Evolutionary conservation across 1,140 invertebrate genomes (phyloP).

Genomic region (Kradibia gibbosae): DNA sequence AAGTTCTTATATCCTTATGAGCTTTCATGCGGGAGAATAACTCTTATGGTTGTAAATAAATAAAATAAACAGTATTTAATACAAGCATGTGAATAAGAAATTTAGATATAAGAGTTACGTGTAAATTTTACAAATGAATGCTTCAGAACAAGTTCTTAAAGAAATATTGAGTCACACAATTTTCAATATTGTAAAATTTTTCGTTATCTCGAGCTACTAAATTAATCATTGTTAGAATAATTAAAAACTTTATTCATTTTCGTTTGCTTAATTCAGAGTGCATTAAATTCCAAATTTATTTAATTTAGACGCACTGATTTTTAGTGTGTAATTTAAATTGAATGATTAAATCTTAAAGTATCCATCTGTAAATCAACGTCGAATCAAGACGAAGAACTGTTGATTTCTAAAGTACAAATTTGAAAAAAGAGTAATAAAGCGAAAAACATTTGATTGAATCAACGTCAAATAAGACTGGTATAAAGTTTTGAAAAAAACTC

Average conservation of each 20-base stretch:
- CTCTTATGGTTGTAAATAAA: conserved; percentile 5
- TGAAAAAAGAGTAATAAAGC: not conserved
- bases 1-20: not conserved
- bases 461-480: not conserved
- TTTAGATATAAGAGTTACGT: not conserved
- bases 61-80: conserved; percentile 3
- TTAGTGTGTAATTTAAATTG: not conserved
- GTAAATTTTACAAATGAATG: not conserved
- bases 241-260: not conserved
- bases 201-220: no score
- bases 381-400: not conserved
- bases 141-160: not conserved
- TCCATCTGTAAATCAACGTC: not conserved
- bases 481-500: no score
- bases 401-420: conserved; percentile 20
- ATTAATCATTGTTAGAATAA: not conserved
- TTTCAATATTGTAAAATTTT: no score
- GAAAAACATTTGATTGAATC: not conserved
- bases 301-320: not conserved
- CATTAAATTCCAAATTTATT: not conserved
- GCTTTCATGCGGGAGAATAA: not conserved
- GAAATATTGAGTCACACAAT: not conserved
- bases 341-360: conserved; percentile 8
- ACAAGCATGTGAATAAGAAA: not conserved
- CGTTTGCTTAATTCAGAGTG: not conserved